phyloP scores from a whole-genome alignment of 2,113 vertebrate species.

The Myotis yumanensis region DNA sequence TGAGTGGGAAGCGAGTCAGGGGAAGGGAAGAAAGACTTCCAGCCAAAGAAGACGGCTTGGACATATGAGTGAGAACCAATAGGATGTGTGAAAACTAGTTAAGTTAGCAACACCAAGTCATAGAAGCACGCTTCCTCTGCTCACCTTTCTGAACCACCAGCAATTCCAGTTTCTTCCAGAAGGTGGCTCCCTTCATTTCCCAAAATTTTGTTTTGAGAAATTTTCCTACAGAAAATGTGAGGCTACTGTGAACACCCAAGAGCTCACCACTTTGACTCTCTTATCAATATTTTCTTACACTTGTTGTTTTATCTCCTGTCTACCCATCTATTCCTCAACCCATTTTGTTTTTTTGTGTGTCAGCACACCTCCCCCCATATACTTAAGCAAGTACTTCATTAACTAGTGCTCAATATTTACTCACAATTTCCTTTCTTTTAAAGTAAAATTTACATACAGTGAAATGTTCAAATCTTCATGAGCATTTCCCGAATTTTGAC shows the following conservation, averaged over 20 bases:
- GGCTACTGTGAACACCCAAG: not conserved
- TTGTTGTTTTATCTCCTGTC: not conserved
- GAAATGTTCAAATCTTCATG: not conserved
- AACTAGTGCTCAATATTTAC: not conserved
- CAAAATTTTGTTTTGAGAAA: conserved; percentile 14
- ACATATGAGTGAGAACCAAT: not conserved
- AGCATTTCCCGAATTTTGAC: conserved; percentile 11
- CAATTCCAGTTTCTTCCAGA: conserved; percentile 53
- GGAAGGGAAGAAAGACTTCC: not conserved
- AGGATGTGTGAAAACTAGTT: not conserved
- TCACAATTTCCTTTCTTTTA: conserved; percentile 6
- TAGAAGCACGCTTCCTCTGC: not conserved
- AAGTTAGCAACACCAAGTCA: not conserved
- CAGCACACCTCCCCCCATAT: not conserved
- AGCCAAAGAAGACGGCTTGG: not conserved
- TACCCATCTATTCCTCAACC: not conserved
- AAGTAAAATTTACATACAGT: not conserved
- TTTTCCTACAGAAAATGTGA: not conserved
- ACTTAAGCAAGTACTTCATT: not conserved
- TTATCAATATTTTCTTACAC: not conserved
- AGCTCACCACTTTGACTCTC: not conserved
- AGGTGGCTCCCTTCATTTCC: conserved; percentile 52
- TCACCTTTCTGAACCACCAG: not conserved
- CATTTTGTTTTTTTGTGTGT: not conserved
- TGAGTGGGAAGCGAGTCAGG: not conserved